Evolutionary conservation across 2,113 vertebrate species (phyloP), one percentile per base, ranked within the genome.

Genomic region (Triplophysa siluroides): DNA sequence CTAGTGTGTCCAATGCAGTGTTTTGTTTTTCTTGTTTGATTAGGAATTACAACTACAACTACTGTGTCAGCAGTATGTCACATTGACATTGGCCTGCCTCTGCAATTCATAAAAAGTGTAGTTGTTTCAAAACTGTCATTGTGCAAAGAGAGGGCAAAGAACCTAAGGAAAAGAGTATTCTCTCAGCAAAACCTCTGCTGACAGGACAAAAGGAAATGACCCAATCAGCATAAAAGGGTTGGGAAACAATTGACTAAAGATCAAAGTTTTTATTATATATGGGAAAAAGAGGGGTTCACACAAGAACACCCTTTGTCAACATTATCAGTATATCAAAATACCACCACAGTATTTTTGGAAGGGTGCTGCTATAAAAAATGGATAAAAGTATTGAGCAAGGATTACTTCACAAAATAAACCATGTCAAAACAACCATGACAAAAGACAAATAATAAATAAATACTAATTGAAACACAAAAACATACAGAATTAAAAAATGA

Each of bases 21-120:
- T 38, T 38, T 38, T 7, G 33, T 7, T 38, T 29, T 38, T 7
- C 6, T 38, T 38, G 33, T 38, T 38, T 38, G 33, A 38, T 38
- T 38, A 38, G 33, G 33, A 38, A 38, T 7, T 7, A 38, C 7
- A 38, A 38, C 33, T 1, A 38, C 3, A 0, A 3, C 10, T 14
- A 26, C 29, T 87, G 85, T 24, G 76, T 87, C 84, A 89, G 85
- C 87, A 89, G 24, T 19, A 29, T 19, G 66, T 29, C 23, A 70
- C 24, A 19, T 14, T 29, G 24, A 52, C 68, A 38, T 73, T 41
- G 18, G 50, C 10, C 10, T 18, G 43, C 11, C 16, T n/a, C 19
- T 13, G 7, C 24, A 77, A 76, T 24, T 45, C 63, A 77, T 76
- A 71, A 64, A 52, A 29, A 63, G n/a, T 64, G 4, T n/a, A 38